Evolutionary conservation across 2,113 vertebrate genomes (phyloP).

Genomic region (Loxodonta africana): DNA sequence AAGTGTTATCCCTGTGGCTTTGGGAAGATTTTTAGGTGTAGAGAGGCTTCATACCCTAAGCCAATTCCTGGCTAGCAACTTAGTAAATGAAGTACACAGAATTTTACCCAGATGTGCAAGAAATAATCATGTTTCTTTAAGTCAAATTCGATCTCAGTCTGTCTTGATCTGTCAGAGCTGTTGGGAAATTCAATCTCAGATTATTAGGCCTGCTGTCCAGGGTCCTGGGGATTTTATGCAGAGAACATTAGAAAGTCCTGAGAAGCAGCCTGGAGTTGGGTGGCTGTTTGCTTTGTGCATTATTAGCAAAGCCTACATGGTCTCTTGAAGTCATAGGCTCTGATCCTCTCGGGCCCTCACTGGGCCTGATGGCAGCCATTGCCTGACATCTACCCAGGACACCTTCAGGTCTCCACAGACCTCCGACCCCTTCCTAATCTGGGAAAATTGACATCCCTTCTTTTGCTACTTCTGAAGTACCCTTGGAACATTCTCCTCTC

Average conservation of each 20-base stretch:
- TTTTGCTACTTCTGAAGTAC: not conserved
- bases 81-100: not conserved
- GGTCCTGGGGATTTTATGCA: not conserved
- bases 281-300: not conserved
- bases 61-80: not conserved
- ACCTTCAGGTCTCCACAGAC: not conserved
- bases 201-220: not conserved
- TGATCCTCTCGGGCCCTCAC: not conserved
- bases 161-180: not conserved
- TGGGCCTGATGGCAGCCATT: not conserved
- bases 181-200: not conserved
- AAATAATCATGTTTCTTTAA: conserved; percentile 21
- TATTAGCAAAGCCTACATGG: not conserved
- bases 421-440: not conserved
- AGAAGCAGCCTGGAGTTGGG: not conserved
- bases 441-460: not conserved
- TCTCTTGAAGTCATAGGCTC: not conserved
- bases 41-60: not conserved
- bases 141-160: not conserved
- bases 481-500: not conserved
- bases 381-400: not conserved
- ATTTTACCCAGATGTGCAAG: not conserved
- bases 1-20: not conserved
- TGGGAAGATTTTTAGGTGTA: not conserved
- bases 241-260: not conserved